These are phyloP conservation scores for Gasterosteus nipponicus DNA, from an alignment of 2,113 vertebrate genomes.

Conservation along the genomic window DNA sequence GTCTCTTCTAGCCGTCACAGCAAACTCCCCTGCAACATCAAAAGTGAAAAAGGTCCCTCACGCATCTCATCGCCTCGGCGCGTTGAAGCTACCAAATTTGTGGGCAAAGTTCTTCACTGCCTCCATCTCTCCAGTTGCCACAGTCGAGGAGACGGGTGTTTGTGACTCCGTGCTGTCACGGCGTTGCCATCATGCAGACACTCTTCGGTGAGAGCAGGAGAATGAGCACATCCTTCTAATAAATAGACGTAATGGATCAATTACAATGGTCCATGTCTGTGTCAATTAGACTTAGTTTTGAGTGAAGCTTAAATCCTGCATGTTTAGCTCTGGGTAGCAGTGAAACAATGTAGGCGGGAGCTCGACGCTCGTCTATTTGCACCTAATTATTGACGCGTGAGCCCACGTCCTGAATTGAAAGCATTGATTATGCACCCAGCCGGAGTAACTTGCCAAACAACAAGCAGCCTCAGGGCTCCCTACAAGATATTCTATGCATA, in stretches of 20 bases:
- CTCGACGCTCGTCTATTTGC: conserved; percentile 32
- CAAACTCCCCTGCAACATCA: neutral
- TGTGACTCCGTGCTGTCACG: too few species aligned
- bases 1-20: neutral
- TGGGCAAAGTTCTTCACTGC: neutral
- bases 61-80: neutral
- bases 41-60: neutral
- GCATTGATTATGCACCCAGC: conserved; percentile 58
- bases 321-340: conserved; percentile 5
- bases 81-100: neutral
- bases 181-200: neutral
- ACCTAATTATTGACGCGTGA: conserved; percentile 49
- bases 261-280: too few species aligned
- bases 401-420: conserved; percentile 40
- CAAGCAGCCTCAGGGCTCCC: conserved; percentile 24
- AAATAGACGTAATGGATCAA: too few species aligned
- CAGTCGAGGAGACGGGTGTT: neutral
- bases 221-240: neutral
- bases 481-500: conserved; percentile 31
- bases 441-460: conserved; percentile 50
- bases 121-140: neutral
- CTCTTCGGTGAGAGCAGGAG: neutral
- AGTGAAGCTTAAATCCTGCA: conserved; percentile 9
- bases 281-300: too few species aligned
- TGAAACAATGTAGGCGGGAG: conserved; percentile 23